These are phyloP conservation scores for Bryconaethiops microstoma DNA, from an alignment of 2,797 vertebrate species.

Conservation along the genomic window DNA sequence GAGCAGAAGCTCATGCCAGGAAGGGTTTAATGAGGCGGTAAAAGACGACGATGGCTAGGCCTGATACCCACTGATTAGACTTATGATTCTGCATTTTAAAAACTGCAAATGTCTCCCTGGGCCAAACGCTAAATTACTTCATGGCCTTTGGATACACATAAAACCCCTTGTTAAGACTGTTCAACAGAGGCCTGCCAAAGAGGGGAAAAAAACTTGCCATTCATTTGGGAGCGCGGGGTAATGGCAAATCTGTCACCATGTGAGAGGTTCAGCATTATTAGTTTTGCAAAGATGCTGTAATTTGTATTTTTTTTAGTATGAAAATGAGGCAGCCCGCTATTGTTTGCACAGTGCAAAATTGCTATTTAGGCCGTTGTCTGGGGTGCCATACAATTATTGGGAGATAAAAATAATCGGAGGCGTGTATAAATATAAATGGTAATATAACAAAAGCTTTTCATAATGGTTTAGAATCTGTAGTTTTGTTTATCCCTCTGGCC, in stretches of 20 bases:
- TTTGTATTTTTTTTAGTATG: slow-evolving; percentile 6
- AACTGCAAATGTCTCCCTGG: slow-evolving; percentile 31
- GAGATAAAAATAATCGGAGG: slow-evolving; percentile 30
- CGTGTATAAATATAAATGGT: slow-evolving; percentile 42
- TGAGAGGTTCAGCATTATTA: slow-evolving; percentile 11
- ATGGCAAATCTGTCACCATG: slow-evolving; percentile 19
- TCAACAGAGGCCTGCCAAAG: slow-evolving; percentile 18
- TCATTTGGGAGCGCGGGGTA: slow-evolving; percentile 27
- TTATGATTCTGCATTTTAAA: slow-evolving; percentile 51
- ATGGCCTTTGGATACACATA: slow-evolving; percentile 46
- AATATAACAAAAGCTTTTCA: slow-evolving; percentile 38
- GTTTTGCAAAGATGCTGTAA: slow-evolving; percentile 12
- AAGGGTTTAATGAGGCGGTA: slow-evolving; percentile 56
- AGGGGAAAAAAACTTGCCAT: slow-evolving; percentile 15
- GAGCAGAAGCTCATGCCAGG: slow-evolving; percentile 55
- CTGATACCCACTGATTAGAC: slow-evolving; percentile 62
- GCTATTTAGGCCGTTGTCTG: slow-evolving; percentile 12
- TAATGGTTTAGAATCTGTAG: slow-evolving; percentile 36
- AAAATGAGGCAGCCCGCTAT: slow-evolving; percentile 8
- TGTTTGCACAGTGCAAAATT: slow-evolving; percentile 20
- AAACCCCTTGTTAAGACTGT: slow-evolving; percentile 45
- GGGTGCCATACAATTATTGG: slow-evolving; percentile 22
- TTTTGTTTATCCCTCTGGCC: slow-evolving; percentile 47
- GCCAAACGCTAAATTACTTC: slow-evolving; percentile 33
- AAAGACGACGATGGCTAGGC: slow-evolving; percentile 55